phyloP scores from a whole-genome alignment of 37 sponge, comb jelly and placozoan genomes.

The Hormiphora californensis region DNA sequence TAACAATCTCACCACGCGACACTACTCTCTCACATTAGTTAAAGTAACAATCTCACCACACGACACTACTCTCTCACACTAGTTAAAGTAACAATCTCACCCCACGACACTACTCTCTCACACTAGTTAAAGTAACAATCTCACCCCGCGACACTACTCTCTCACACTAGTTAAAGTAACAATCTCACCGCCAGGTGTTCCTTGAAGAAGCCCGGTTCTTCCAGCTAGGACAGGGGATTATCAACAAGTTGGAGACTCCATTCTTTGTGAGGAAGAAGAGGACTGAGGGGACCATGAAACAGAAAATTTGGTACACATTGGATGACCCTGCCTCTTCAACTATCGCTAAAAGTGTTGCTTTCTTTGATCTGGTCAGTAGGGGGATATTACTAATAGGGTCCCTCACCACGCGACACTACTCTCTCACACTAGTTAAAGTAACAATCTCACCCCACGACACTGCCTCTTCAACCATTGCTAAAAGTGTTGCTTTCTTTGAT shows the following conservation, averaged over 20 bases:
- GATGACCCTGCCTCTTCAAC: slow-evolving; percentile 9
- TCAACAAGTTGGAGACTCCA: slow-evolving; percentile 42
- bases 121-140: too few relatives aligned
- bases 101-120: too few relatives aligned
- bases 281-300: slow-evolving; percentile 28
- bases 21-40: too few relatives aligned
- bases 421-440: too few relatives aligned
- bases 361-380: slow-evolving; percentile 50
- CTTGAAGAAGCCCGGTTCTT: slow-evolving; percentile 44
- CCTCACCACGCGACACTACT: too few relatives aligned
- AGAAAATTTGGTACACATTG: slow-evolving; percentile 25
- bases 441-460: slow-evolving; percentile 44
- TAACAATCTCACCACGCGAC: too few relatives aligned
- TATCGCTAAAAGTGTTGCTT: slow-evolving; percentile 13
- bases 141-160: too few relatives aligned
- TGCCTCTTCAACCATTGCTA: neutral
- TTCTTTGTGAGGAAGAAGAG: neutral
- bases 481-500: slow-evolving; percentile 36
- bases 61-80: too few relatives aligned
- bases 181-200: slow-evolving; percentile 51
- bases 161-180: too few relatives aligned
- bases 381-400: too few relatives aligned
- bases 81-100: too few relatives aligned
- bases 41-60: too few relatives aligned
- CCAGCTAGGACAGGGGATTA: slow-evolving; percentile 19